A percentile compares a stretch with the other conserved stretches of the same genome.
These are phyloP conservation scores for Paragorgia papillata DNA, from an alignment of 92 coral and sea anemone genomes.

Conservation along the genomic window DNA sequence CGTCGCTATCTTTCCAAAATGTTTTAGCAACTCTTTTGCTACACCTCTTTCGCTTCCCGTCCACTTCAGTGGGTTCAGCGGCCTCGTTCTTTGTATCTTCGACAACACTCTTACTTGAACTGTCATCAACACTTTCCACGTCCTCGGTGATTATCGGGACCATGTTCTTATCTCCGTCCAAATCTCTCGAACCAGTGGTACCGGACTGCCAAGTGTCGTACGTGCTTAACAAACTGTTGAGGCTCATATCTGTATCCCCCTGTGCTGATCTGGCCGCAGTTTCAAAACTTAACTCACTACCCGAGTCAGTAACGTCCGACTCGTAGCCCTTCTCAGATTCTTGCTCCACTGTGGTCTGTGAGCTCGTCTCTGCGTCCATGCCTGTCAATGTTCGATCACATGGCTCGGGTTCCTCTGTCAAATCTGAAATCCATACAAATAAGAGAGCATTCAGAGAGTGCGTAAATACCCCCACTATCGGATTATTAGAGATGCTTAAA, in stretches of 20 bases:
- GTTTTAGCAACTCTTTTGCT: background rate
- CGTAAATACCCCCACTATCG: too few relatives aligned
- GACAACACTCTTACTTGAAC: background rate
- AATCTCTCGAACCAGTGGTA: conserved; percentile 27
- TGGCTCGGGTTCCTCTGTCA: conserved; percentile 62
- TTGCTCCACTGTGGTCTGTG: conserved; percentile 14
- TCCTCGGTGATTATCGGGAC: conserved; percentile 49
- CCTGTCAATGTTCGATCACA: conserved; percentile 68
- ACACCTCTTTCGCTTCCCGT: conserved; percentile 6
- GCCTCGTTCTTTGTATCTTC: background rate
- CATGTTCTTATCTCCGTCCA: conserved; percentile 16
- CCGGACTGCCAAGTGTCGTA: conserved; percentile 41
- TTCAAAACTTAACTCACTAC: conserved; percentile 50
- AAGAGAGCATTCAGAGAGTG: background rate
- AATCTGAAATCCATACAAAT: conserved; percentile 62
- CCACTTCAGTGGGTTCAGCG: background rate
- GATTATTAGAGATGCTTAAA: too few relatives aligned
- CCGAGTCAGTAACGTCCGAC: conserved; percentile 34
- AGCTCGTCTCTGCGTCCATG: conserved; percentile 17
- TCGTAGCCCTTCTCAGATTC: conserved; percentile 40
- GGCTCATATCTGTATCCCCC: conserved; percentile 50
- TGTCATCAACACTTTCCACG: conserved; percentile 30
- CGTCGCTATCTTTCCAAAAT: conserved; percentile 38
- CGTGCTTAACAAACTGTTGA: conserved; percentile 44
- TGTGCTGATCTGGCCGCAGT: conserved; percentile 25